These are phyloP conservation scores for Drosophila equinoxialis DNA, from an alignment of 1,140 invertebrate species.

Conservation along the genomic window DNA sequence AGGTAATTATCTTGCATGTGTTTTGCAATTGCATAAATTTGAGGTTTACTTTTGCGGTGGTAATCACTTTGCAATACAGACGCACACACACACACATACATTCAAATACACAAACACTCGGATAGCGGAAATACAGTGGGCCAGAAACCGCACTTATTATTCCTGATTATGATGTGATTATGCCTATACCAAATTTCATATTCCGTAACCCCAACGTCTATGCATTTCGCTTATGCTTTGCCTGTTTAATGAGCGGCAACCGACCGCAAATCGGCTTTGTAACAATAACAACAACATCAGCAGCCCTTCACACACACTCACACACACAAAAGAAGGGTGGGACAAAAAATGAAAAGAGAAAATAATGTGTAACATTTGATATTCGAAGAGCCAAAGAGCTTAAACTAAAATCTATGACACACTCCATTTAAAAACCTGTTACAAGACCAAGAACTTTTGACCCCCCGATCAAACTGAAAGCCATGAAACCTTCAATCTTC, in stretches of 20 bases:
- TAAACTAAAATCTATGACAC: background rate
- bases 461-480: background rate
- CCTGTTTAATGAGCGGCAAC: constrained; percentile 32
- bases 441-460: background rate
- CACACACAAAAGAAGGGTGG: too few relatives aligned
- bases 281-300: background rate
- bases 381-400: background rate
- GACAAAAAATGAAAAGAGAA: background rate
- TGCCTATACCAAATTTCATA: constrained; percentile 17
- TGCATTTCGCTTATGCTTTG: background rate
- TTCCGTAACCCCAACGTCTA: background rate
- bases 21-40: constrained; percentile 61
- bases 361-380: too few relatives aligned
- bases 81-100: background rate
- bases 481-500: background rate
- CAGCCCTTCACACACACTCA: constrained; percentile 6
- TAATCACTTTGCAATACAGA: constrained; percentile 49
- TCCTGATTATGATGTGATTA: constrained; percentile 65
- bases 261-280: constrained; percentile 55
- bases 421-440: constrained; percentile 3
- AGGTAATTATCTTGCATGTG: constrained; percentile 49
- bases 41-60: constrained; percentile 61
- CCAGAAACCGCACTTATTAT: constrained; percentile 65
- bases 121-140: constrained; percentile 13
- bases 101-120: background rate